Conservation (phyloP, 1,140 invertebrate genomes). For the Periplaneta americana region DNA sequence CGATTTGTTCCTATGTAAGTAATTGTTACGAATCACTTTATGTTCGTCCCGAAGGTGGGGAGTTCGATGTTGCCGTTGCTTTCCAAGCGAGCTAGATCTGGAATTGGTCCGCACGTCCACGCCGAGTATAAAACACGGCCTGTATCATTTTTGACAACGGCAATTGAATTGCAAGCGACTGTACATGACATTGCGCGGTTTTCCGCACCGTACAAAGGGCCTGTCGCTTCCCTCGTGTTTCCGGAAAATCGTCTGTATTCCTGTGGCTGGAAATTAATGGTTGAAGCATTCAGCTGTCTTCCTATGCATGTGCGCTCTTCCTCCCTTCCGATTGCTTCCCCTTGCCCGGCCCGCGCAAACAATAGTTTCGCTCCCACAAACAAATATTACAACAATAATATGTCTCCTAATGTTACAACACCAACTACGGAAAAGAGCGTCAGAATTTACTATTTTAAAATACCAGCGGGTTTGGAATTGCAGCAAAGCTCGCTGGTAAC, state of each 20-base stretch:
- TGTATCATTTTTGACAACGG: neutral
- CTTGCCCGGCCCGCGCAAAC: neutral
- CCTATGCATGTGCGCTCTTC: neutral
- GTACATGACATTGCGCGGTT: neutral
- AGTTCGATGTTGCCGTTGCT: too few relatives aligned
- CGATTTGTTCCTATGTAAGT: too few relatives aligned
- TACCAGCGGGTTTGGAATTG: too few relatives aligned
- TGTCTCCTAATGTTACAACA: neutral
- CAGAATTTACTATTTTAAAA: neutral
- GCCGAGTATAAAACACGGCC: too few relatives aligned
- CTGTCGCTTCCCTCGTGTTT: neutral
- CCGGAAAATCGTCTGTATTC: neutral
- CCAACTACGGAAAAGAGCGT: neutral
- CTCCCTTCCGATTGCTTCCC: too few relatives aligned
- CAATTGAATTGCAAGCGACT: neutral
- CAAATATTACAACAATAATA: neutral
- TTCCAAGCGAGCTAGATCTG: too few relatives aligned
- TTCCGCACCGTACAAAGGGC: neutral
- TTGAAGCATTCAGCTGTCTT: neutral
- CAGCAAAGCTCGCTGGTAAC: too few relatives aligned
- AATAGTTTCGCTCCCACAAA: neutral
- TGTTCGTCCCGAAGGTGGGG: too few relatives aligned
- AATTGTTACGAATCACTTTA: too few relatives aligned
- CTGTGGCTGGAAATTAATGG: neutral
- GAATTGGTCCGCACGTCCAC: too few relatives aligned